phyloP scores from a whole-genome alignment of 1,140 invertebrate species.

The Marisa cornuarietis region DNA sequence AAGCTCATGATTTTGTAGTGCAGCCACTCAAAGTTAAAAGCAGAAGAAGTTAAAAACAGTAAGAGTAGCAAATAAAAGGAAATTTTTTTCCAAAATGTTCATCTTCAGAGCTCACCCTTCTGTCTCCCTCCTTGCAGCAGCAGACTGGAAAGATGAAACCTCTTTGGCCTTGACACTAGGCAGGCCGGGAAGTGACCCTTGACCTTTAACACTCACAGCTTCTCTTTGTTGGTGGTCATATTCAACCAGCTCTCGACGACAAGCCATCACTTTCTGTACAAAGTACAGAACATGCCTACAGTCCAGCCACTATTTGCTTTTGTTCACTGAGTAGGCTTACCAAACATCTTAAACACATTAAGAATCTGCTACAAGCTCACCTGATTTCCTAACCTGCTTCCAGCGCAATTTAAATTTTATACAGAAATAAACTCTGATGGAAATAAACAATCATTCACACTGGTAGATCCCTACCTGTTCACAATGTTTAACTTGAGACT shows the following conservation, averaged over 20 bases:
- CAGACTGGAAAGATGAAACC: slow-evolving; percentile 10
- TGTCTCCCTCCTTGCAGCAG: slow-evolving; percentile 24
- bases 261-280: slow-evolving; percentile 77
- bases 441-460: too few relatives aligned
- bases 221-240: slow-evolving; percentile 85
- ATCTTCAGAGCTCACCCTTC: slow-evolving; percentile 22
- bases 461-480: too few relatives aligned
- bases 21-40: too few relatives aligned
- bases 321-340: not conserved
- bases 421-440: too few relatives aligned
- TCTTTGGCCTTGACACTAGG: slow-evolving; percentile 41
- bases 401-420: too few relatives aligned
- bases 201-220: slow-evolving; percentile 50
- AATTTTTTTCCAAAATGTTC: not conserved
- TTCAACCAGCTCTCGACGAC: slow-evolving; percentile 87
- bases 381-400: too few relatives aligned
- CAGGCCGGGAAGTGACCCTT: slow-evolving; percentile 35
- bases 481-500: not conserved
- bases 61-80: not conserved
- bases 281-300: too few relatives aligned
- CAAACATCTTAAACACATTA: not conserved
- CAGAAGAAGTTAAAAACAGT: too few relatives aligned
- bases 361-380: too few relatives aligned
- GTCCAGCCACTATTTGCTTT: too few relatives aligned
- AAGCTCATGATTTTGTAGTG: too few relatives aligned